Percentiles rank a stretch among this genome's conserved stretches.
Evolutionary conservation across 2,888 invertebrate species (phyloP).

Genomic region (Chymomyza amoena): DNA sequence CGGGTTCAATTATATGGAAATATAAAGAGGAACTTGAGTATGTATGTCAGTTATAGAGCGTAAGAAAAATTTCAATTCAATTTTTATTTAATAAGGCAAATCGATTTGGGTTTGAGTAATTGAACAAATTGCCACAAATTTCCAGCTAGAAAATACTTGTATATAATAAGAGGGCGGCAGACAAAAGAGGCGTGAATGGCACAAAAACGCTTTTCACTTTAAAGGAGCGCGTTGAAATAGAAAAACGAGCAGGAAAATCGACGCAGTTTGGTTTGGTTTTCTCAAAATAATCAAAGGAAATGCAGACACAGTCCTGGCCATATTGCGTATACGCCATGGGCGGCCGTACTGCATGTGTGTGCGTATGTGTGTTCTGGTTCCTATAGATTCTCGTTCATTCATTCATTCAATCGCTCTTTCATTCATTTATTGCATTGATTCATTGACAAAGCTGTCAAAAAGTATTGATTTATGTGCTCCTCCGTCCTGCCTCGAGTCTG

Average conservation of each 20-base stretch:
- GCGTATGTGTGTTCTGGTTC: background rate
- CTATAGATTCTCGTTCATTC: slow-evolving; percentile 5
- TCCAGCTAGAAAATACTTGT: slow-evolving; percentile 11
- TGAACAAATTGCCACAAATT: slow-evolving; percentile 62
- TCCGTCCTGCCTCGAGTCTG: background rate
- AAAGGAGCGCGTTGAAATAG: slow-evolving; percentile 42
- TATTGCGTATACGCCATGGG: slow-evolving; percentile 58
- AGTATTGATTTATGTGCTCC: slow-evolving; percentile 65
- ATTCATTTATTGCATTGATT: slow-evolving; percentile 48
- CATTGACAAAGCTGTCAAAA: slow-evolving; percentile 69
- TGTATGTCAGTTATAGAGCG: background rate
- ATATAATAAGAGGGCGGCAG: slow-evolving; percentile 6
- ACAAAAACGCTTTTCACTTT: slow-evolving; percentile 53
- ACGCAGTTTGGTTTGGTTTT: slow-evolving; percentile 44
- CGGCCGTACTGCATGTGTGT: slow-evolving; percentile 3
- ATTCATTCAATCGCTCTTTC: slow-evolving; percentile 42
- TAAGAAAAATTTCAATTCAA: background rate
- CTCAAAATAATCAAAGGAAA: slow-evolving; percentile 45
- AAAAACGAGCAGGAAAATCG: slow-evolving; percentile 19
- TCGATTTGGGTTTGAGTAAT: slow-evolving; percentile 59
- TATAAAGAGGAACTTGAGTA: background rate
- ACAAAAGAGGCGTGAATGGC: slow-evolving; percentile 30
- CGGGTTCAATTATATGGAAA: background rate
- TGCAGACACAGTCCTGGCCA: background rate
- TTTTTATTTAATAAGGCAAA: slow-evolving; percentile 63